Base-by-base conservation (phyloP, 2,113 vertebrate genomes). In the Petroica traversi region DNA sequence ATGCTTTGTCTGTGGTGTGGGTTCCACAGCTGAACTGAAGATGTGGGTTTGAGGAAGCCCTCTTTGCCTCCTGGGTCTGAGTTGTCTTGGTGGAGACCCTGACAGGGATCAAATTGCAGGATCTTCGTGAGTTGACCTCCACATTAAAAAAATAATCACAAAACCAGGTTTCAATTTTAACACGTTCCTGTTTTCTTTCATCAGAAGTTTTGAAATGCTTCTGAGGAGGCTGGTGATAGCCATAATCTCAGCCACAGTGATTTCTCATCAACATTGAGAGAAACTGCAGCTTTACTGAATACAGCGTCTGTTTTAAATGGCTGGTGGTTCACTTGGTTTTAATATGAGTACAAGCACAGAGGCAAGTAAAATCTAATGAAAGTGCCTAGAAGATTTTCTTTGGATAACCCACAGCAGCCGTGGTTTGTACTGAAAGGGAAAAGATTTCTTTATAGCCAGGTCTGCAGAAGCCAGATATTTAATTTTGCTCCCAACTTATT, bases 401-500 rank as follows among this genome's bases (percentile, higher is more conserved):
- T 95, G 94, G 92, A 85, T 93, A 93, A 79, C 79, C 88, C 91
- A 81, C 76, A 91, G 88, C 90, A 93, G 75, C 76, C 51, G 23
- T 84, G 64, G 68, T 88, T 93, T 89, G 31, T 76, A 90, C 58
- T 55, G 63, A 71, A 86, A 82, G 88, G 77, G 93, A 55, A 89
- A 92, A 87, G 80, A 90, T 93, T 95, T 96, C 96, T 94, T 97
- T 94, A 88, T 97, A 96, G 78, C 77, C 79, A 81, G 95, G 95
- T 87, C 89, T 94, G 87, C 75, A 96, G 78, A 97, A 98, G 93
- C 92, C 93, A 98, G 96, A 98, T 98, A 98, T 98, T 97, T 97
- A 98, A 97, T 98, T 97, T 97, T 97, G 90, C 91, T 97, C 96
- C 75, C 96, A 98, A 97, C 97, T 98, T 98, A 97, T 97, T 98